Conservation (phyloP, 2,888 invertebrate species). For the Latheticus oryzae region DNA sequence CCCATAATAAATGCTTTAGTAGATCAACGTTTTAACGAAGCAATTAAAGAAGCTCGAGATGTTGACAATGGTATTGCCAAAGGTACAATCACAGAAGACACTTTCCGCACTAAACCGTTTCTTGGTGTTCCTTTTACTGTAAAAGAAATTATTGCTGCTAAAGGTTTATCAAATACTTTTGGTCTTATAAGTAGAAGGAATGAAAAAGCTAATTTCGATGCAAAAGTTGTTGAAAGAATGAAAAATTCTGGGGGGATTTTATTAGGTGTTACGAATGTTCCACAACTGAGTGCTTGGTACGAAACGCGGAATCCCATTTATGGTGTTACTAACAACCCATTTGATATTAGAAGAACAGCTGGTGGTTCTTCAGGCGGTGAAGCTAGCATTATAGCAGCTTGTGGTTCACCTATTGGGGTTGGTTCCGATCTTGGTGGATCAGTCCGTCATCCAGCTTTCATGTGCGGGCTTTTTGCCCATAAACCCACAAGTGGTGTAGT, state of each 20-base stretch:
- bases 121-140: slow-evolving; percentile 93
- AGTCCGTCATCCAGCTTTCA: slow-evolving; percentile 90
- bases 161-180: slow-evolving; percentile 78
- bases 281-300: slow-evolving; percentile 92
- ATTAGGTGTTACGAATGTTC: slow-evolving; percentile 80
- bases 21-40: slow-evolving; percentile 81
- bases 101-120: slow-evolving; percentile 80
- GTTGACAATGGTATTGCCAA: slow-evolving; percentile 77
- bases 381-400: slow-evolving; percentile 78
- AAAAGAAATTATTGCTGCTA: slow-evolving; percentile 87
- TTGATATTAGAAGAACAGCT: slow-evolving; percentile 83
- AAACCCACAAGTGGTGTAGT: slow-evolving; percentile 74
- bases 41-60: slow-evolving; percentile 80
- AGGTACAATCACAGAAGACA: slow-evolving; percentile 70
- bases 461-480: slow-evolving; percentile 89
- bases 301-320: slow-evolving; percentile 90
- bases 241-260: slow-evolving; percentile 85
- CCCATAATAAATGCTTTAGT: slow-evolving; percentile 85
- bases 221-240: slow-evolving; percentile 79
- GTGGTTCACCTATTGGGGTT: slow-evolving; percentile 85
- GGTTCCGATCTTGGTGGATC: slow-evolving; percentile 98
- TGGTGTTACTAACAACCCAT: slow-evolving; percentile 92
- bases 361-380: slow-evolving; percentile 98
- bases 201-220: slow-evolving; percentile 77
- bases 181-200: slow-evolving; percentile 74